Evolutionary conservation across 2,888 invertebrate genomes (phyloP).

Genomic region (Hydriomena furcata): DNA sequence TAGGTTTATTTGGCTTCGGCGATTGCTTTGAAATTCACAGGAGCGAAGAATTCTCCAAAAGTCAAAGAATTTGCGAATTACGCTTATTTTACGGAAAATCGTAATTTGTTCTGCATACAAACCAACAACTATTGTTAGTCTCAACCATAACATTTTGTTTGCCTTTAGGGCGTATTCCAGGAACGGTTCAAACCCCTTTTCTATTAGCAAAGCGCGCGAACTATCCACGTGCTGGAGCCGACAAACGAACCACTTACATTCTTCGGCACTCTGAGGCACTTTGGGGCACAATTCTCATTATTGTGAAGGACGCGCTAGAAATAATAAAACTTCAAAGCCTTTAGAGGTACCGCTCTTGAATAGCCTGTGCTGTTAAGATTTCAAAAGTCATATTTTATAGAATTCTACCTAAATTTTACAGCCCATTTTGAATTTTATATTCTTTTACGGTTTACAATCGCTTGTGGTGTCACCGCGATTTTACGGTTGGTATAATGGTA

Average conservation of each 20-base stretch:
- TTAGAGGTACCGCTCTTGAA: constrained; percentile 53
- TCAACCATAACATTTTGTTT: constrained; percentile 45
- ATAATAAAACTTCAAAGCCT: constrained; percentile 65
- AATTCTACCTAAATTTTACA: constrained; percentile 63
- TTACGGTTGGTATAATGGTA: constrained; percentile 59
- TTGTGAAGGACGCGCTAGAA: constrained; percentile 63
- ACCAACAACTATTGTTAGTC: constrained; percentile 47
- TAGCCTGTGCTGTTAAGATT: constrained; percentile 61
- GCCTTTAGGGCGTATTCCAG: constrained; percentile 50
- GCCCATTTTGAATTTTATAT: constrained; percentile 58
- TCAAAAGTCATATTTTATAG: constrained; percentile 71
- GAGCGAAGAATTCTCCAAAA: constrained; percentile 49
- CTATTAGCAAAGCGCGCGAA: constrained; percentile 53
- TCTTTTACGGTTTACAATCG: constrained; percentile 44
- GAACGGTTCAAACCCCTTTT: constrained; percentile 66
- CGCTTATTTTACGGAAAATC: constrained; percentile 34
- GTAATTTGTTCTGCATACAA: constrained; percentile 34
- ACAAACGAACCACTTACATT: constrained; percentile 51
- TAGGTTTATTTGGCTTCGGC: constrained; percentile 53
- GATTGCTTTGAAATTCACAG: constrained; percentile 54
- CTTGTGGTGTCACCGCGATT: constrained; percentile 66
- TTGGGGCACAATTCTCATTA: constrained; percentile 54
- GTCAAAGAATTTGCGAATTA: constrained; percentile 33
- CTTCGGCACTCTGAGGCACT: constrained; percentile 28
- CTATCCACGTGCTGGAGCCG: constrained; percentile 67